These are phyloP conservation scores for Carapus acus DNA, from an alignment of 2,797 vertebrate genomes.

Conservation along the genomic window DNA sequence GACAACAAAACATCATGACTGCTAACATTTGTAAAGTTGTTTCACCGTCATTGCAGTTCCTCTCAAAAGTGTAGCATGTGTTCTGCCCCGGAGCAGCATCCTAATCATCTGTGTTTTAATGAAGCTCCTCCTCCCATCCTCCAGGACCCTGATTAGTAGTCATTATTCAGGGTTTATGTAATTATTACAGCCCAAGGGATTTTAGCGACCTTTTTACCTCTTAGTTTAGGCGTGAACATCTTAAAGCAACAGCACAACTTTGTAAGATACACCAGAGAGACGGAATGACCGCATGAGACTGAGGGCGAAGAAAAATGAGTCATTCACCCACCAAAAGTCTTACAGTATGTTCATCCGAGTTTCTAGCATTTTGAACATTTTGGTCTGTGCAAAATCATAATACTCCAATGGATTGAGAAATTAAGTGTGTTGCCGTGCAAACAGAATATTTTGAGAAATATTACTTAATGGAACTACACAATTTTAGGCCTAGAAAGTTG, in stretches of 20 bases:
- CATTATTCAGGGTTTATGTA: constrained; percentile 9
- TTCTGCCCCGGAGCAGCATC: constrained; percentile 3
- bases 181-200: background rate
- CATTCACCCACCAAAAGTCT: too few relatives aligned
- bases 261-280: background rate
- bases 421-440: background rate
- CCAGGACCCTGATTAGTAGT: constrained; percentile 6
- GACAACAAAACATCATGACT: background rate
- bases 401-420: background rate
- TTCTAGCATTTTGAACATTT: too few relatives aligned
- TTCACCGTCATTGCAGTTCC: background rate
- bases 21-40: background rate
- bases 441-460: background rate
- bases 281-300: background rate
- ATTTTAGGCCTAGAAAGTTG: background rate
- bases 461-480: background rate
- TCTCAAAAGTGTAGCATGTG: constrained; percentile 5
- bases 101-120: constrained; percentile 8
- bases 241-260: constrained; percentile 2
- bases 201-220: background rate
- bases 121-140: constrained; percentile 7
- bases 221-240: background rate
- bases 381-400: background rate
- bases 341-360: too few relatives aligned
- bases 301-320: too few relatives aligned